Base-by-base conservation (phyloP, 2,888 invertebrate genomes). In the Eupithecia inturbata region DNA sequence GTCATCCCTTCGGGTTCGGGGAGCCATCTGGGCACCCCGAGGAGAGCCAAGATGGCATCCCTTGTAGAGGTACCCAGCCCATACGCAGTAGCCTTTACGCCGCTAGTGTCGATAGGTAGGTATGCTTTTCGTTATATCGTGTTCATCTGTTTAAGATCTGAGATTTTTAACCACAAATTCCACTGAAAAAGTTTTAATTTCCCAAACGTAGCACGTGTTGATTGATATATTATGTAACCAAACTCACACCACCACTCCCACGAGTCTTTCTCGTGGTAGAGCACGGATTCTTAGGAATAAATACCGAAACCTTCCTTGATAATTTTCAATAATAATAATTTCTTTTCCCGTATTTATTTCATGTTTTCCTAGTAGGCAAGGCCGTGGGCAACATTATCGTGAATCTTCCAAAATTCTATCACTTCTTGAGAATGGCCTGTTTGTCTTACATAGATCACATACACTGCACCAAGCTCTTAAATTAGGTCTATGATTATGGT, bases 81-180 rank as follows among this genome's bases (percentile, higher is more conserved):
- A n/a, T n/a, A n/a, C n/a, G n/a, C n/a, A n/a, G n/a, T n/a, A n/a
- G n/a, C n/a, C n/a, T n/a, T n/a, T n/a, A n/a, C n/a, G n/a, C n/a
- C n/a, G n/a, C n/a, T n/a, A n/a, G n/a, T n/a, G n/a, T 19, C 19
- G 45, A 45, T 45, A 45, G 45, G 45, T 68, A 68, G 73, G 76
- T 45, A n/a, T 74, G 74, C 70, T 79, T 77, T 74, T 75, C 14
- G 10, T 60, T 31, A 9, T 33, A n/a, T 33, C 62, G 10, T 7
- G 7, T 28, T 7, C 62, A 31, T 67, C 60, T 75, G 73, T 76
- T 74, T 79, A 19, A 28, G 31, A 67, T 67, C 68, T 53, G 16
- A 66, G 5, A 16, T 33, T 22, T 53, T 64, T 33, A 22, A 57
- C 26, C 57, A 68, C 68, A 26, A 33, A 57, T 68, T 33, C 26